These are phyloP conservation scores for Hiodon alosoides DNA, from an alignment of 2,113 vertebrate genomes.

Conservation along the genomic window DNA sequence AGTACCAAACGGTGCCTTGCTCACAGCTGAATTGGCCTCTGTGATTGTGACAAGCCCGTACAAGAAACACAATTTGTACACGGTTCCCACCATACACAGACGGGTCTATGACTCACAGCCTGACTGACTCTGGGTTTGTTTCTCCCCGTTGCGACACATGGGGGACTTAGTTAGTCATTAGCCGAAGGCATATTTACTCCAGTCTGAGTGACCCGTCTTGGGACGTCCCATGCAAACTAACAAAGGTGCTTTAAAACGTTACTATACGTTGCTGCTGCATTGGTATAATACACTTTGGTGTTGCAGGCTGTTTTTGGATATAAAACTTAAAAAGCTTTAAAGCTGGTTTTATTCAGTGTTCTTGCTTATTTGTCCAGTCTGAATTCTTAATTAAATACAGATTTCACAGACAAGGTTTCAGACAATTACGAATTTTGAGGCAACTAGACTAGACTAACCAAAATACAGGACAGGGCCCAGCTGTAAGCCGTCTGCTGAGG, in stretches of 20 bases:
- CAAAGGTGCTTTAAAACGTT: no score
- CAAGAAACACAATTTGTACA: no score
- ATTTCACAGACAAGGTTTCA: not conserved
- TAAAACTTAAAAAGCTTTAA: not conserved
- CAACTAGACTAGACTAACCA: constrained; percentile 2
- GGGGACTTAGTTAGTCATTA: constrained; percentile 2
- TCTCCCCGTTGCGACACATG: not conserved
- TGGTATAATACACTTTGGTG: no score
- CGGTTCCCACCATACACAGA: not conserved
- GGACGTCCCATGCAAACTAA: no score
- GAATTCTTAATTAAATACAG: not conserved
- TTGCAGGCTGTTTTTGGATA: no score
- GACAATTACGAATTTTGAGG: no score
- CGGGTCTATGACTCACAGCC: not conserved
- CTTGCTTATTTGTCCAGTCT: not conserved
- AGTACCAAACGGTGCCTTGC: no score
- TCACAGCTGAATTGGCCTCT: no score
- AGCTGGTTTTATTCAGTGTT: not conserved
- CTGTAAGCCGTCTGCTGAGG: not conserved
- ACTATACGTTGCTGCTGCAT: no score
- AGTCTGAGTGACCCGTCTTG: no score
- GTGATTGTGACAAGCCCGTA: no score
- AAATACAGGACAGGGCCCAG: not conserved
- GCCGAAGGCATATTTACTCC: not conserved
- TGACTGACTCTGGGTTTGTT: not conserved